phyloP scores from a whole-genome alignment of 2,888 invertebrate species.

The Syritta pipiens region DNA sequence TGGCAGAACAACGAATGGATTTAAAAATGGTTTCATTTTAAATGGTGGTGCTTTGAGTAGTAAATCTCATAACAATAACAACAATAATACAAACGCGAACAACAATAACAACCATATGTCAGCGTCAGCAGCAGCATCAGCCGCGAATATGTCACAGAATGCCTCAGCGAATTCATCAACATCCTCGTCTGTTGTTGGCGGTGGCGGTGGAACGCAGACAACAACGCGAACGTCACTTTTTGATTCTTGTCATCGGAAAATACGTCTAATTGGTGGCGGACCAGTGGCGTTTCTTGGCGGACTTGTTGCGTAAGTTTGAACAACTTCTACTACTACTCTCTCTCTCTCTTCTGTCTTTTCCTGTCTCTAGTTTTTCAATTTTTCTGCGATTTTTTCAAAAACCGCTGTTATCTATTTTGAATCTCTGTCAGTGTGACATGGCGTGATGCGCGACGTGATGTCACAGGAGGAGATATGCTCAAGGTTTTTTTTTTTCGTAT shows the following conservation, averaged over 20 bases:
- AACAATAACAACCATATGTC: slow-evolving; percentile 64
- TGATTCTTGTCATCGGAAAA: slow-evolving; percentile 87
- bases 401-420: background rate
- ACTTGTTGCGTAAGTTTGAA: slow-evolving; percentile 85
- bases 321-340: background rate
- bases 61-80: slow-evolving; percentile 64
- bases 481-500: background rate
- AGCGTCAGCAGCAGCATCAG: slow-evolving; percentile 61
- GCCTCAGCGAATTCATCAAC: slow-evolving; percentile 56
- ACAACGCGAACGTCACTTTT: slow-evolving; percentile 83
- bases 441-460: background rate
- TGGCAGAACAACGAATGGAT: slow-evolving; percentile 62
- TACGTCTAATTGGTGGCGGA: slow-evolving; percentile 85
- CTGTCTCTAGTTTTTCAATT: background rate
- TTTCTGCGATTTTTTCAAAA: background rate
- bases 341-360: background rate
- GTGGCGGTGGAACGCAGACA: slow-evolving; percentile 74
- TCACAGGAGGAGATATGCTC: background rate
- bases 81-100: slow-evolving; percentile 55
- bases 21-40: slow-evolving; percentile 65
- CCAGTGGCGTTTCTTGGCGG: slow-evolving; percentile 85
- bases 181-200: slow-evolving; percentile 52
- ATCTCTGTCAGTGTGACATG: background rate
- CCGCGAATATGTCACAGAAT: slow-evolving; percentile 6
- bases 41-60: slow-evolving; percentile 64